Percentiles rank a stretch among this genome's conserved stretches.
Evolutionary conservation across 2,888 invertebrate genomes (phyloP).

Genomic region (Aspidiotus rigidus): DNA sequence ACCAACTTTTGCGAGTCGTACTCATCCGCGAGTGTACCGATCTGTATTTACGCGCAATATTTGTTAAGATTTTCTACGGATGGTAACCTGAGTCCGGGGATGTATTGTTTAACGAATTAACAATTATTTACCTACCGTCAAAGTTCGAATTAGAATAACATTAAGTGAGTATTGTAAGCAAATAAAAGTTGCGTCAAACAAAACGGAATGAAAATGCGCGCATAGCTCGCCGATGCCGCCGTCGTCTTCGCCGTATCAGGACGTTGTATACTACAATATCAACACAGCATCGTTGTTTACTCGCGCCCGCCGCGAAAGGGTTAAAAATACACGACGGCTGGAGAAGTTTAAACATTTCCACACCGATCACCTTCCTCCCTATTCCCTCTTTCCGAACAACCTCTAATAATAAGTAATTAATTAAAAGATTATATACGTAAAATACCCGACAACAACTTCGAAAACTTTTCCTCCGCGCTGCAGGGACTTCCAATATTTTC

Average conservation of each 20-base stretch:
- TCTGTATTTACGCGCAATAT: not conserved
- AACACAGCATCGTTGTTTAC: too few relatives aligned
- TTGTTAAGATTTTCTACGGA: not conserved
- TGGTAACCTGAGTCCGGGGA: constrained; percentile 5
- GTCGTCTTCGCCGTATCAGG: not conserved
- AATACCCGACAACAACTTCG: too few relatives aligned
- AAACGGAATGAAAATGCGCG: constrained; percentile 22
- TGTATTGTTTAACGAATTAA: constrained; percentile 29
- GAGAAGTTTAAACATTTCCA: constrained; percentile 26
- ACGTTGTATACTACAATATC: not conserved
- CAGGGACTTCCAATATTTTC: too few relatives aligned
- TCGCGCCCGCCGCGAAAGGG: constrained; percentile 18
- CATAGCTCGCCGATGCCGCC: not conserved
- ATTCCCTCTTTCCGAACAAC: constrained; percentile 20
- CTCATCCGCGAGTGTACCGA: too few relatives aligned
- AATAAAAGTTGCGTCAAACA: constrained; percentile 26
- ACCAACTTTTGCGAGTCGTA: not conserved
- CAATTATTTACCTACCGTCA: constrained; percentile 26
- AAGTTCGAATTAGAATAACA: constrained; percentile 33
- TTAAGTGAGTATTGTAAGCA: constrained; percentile 32
- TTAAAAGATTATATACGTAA: constrained; percentile 23
- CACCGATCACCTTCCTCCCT: constrained; percentile 16
- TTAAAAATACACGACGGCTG: constrained; percentile 29
- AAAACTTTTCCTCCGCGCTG: too few relatives aligned
- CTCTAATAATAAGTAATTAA: constrained; percentile 32